A percentile compares a stretch with the other conserved stretches of the same genome.
phyloP scores from a whole-genome alignment of 2,888 invertebrate species.

The Epirrhoe tristata region DNA sequence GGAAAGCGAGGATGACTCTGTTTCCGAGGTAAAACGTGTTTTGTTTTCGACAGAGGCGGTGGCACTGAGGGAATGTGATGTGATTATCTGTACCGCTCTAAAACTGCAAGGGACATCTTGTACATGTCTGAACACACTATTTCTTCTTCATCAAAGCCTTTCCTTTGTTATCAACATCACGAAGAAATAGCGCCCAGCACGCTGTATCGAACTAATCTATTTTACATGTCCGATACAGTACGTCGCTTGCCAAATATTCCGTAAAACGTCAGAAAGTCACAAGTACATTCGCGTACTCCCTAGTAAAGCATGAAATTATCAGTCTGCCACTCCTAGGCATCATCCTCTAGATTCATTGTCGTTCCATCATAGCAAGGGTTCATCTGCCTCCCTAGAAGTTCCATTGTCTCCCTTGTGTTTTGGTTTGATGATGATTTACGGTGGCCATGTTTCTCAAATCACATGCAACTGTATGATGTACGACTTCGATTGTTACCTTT shows the following conservation, averaged over 20 bases:
- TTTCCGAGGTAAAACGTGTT: conserved; percentile 94
- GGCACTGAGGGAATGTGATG: conserved; percentile 83
- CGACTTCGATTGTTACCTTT: conserved; percentile 68
- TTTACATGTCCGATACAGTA: conserved; percentile 76
- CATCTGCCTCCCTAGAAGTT: conserved; percentile 67
- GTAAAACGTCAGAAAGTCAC: conserved; percentile 85
- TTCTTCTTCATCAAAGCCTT: conserved; percentile 65
- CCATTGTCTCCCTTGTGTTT: conserved; percentile 80
- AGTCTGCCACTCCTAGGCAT: conserved; percentile 74
- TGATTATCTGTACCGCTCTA: conserved; percentile 86
- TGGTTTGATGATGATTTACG: conserved; percentile 70
- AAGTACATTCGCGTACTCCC: conserved; percentile 81
- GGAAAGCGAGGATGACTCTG: conserved; percentile 98
- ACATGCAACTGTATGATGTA: conserved; percentile 78
- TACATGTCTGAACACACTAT: conserved; percentile 74
- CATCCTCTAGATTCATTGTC: conserved; percentile 76
- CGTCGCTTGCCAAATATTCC: conserved; percentile 85
- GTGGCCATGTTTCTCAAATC: conserved; percentile 84
- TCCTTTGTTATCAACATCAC: conserved; percentile 58
- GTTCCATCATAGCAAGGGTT: conserved; percentile 61
- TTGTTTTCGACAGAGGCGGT: conserved; percentile 84
- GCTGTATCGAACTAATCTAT: conserved; percentile 69
- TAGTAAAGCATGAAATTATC: conserved; percentile 83
- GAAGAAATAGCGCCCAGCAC: conserved; percentile 65
- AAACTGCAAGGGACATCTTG: conserved; percentile 90